Evolutionary conservation across 2,888 invertebrate species (phyloP).

Genomic region (Catotricha subobsoleta): DNA sequence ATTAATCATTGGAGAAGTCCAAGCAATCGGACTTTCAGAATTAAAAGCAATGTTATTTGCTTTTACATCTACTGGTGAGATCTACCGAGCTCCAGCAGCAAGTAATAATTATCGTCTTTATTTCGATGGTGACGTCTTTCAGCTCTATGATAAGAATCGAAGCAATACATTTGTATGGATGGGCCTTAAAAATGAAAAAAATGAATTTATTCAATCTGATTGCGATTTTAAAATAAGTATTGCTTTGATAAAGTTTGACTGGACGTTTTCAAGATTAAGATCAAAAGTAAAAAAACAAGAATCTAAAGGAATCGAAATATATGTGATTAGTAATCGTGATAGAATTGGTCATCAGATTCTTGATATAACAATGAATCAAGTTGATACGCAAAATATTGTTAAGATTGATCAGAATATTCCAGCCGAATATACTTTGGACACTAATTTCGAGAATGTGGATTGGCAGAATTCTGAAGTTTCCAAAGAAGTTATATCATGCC

Average conservation of each 20-base stretch:
- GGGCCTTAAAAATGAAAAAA: not conserved
- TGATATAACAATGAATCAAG: not conserved
- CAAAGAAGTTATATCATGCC: no score
- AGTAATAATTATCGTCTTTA: not conserved
- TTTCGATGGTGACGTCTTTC: not conserved
- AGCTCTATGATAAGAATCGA: not conserved
- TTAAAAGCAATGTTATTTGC: not conserved
- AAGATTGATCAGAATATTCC: not conserved
- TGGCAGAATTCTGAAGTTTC: no score
- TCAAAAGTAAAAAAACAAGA: not conserved
- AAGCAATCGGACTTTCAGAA: not conserved
- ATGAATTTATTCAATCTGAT: no score
- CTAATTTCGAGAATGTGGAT: not conserved
- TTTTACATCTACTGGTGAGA: not conserved
- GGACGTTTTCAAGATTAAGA: not conserved
- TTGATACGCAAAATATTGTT: not conserved
- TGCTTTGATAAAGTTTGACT: not conserved
- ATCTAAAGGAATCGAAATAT: not conserved
- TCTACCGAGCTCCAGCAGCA: not conserved
- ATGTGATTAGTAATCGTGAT: not conserved
- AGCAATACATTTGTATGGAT: not conserved
- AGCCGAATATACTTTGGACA: not conserved
- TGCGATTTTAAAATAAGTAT: not conserved
- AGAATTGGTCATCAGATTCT: not conserved
- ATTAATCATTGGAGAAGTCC: not conserved